These are phyloP conservation scores for Enteromius paludinosus DNA, from an alignment of 2,797 vertebrate genomes.

Conservation along the genomic window DNA sequence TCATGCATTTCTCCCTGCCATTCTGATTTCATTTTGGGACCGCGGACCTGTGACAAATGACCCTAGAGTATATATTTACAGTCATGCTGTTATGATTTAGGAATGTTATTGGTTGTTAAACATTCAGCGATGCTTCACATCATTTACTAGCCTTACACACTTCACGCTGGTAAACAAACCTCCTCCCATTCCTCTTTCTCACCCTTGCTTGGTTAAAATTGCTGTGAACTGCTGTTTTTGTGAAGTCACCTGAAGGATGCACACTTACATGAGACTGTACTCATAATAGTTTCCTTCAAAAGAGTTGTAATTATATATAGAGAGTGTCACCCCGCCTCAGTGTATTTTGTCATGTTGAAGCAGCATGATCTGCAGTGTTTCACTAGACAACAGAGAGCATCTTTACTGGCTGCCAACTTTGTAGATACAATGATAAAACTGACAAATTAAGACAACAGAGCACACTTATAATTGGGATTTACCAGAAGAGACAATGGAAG, in stretches of 20 bases:
- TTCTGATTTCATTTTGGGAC: slow-evolving; percentile 27
- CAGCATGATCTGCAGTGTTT: neutral
- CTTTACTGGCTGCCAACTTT: neutral
- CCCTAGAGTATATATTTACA: slow-evolving; percentile 35
- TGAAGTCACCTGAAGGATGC: neutral
- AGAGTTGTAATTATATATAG: neutral
- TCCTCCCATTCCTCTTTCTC: neutral
- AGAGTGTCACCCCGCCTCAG: neutral
- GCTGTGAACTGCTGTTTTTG: neutral
- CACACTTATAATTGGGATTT: neutral
- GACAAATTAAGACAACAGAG: neutral
- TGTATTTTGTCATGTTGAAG: neutral
- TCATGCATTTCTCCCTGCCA: slow-evolving; percentile 24
- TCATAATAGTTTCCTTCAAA: neutral
- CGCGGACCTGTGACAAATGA: slow-evolving; percentile 10
- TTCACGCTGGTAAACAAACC: slow-evolving; percentile 9
- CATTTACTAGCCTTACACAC: neutral
- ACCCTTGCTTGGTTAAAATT: neutral
- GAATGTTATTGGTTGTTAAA: slow-evolving; percentile 18
- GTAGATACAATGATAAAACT: neutral
- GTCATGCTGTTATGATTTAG: slow-evolving; percentile 32
- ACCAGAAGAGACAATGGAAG: neutral
- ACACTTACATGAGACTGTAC: neutral
- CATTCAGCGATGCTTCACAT: slow-evolving; percentile 1
- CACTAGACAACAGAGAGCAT: neutral